phyloP scores from a whole-genome alignment of 2,797 vertebrate genomes.

The Carcharodon carcharias region DNA sequence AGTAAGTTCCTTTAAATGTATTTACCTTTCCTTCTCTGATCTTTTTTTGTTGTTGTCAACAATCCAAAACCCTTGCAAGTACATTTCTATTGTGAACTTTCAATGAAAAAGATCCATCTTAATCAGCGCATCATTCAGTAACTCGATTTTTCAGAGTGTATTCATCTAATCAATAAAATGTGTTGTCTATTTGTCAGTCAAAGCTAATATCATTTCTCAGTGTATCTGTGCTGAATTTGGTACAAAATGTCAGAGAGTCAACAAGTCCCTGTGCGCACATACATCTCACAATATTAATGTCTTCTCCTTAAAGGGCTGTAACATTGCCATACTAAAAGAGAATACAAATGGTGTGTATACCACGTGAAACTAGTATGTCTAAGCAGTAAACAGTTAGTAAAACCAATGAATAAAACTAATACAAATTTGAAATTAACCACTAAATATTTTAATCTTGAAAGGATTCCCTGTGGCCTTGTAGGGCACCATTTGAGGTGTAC shows the following conservation, averaged over 20 bases:
- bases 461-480: background rate
- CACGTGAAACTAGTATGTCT: background rate
- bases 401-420: background rate
- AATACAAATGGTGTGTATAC: background rate
- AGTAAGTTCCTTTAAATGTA: background rate
- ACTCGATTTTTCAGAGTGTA: background rate
- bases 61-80: background rate
- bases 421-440: conserved; percentile 12
- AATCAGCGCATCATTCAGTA: background rate
- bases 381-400: background rate
- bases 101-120: background rate
- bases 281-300: background rate
- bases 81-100: background rate
- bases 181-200: background rate
- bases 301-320: background rate
- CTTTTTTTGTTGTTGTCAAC: background rate
- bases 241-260: background rate
- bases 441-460: background rate
- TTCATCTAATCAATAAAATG: background rate
- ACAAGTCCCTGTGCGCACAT: background rate
- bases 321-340: no score
- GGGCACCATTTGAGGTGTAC: background rate
- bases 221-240: background rate
- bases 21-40: background rate
- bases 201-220: background rate